Conservation (phyloP, 2,888 invertebrate genomes). For the Phalera bucephala region DNA sequence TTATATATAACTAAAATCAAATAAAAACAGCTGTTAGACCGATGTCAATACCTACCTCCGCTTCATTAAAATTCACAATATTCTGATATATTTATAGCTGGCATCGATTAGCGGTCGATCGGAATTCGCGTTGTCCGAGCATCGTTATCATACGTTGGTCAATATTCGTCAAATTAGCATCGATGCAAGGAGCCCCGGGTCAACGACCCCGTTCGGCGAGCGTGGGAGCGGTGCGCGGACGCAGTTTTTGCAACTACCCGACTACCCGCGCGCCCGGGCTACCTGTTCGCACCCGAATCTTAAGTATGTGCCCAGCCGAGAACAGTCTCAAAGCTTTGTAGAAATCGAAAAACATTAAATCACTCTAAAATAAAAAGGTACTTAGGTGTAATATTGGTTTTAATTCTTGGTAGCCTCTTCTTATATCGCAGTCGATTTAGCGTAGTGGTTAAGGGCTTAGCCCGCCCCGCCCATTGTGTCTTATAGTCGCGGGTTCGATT, state of each 20-base stretch:
- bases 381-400: too few relatives aligned
- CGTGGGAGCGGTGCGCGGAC: conserved; percentile 64
- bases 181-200: conserved; percentile 58
- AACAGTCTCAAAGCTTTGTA: too few relatives aligned
- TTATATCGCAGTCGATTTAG: too few relatives aligned
- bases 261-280: conserved; percentile 35
- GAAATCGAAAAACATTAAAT: too few relatives aligned
- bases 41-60: conserved; percentile 5
- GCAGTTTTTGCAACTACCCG: conserved; percentile 67
- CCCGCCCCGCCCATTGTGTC: too few relatives aligned
- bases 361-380: too few relatives aligned
- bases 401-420: too few relatives aligned
- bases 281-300: conserved; percentile 47
- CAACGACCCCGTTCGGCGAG: conserved; percentile 57
- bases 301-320: conserved; percentile 27
- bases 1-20: neutral
- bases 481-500: too few relatives aligned
- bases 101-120: conserved; percentile 25
- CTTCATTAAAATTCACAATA: neutral
- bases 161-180: conserved; percentile 74
- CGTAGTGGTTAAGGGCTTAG: too few relatives aligned
- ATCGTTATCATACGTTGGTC: conserved; percentile 37
- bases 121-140: conserved; percentile 30
- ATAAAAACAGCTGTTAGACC: conserved; percentile 4
- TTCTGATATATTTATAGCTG: conserved; percentile 14